Evolutionary conservation across 1,140 invertebrate genomes (phyloP).

Genomic region (Drosophila punjabiensis): DNA sequence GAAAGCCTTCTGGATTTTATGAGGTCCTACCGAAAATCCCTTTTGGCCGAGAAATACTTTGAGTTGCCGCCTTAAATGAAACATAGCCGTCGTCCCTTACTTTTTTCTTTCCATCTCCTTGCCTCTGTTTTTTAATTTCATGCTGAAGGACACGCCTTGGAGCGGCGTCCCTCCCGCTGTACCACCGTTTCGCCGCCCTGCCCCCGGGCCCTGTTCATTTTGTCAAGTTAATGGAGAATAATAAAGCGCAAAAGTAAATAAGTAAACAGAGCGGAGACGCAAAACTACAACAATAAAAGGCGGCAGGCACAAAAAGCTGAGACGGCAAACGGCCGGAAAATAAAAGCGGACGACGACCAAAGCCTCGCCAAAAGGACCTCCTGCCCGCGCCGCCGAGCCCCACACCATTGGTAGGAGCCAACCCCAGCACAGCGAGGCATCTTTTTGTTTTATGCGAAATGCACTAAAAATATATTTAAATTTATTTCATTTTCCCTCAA

Average conservation of each 20-base stretch:
- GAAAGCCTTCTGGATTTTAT: slow-evolving; percentile 30
- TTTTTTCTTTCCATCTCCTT: slow-evolving; percentile 4
- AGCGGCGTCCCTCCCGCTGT: background rate
- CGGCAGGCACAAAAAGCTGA: slow-evolving; percentile 71
- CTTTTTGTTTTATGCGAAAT: slow-evolving; percentile 83
- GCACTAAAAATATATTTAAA: slow-evolving; percentile 84
- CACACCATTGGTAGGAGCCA: slow-evolving; percentile 6
- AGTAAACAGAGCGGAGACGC: slow-evolving; percentile 70
- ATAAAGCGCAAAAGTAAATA: slow-evolving; percentile 83
- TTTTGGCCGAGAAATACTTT: slow-evolving; percentile 43
- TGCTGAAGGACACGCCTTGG: slow-evolving; percentile 42
- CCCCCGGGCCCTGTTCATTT: slow-evolving; percentile 60
- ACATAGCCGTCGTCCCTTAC: slow-evolving; percentile 27
- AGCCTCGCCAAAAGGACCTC: slow-evolving; percentile 51
- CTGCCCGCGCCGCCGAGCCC: slow-evolving; percentile 5
- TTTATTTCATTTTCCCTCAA: slow-evolving; percentile 81
- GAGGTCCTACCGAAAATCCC: slow-evolving; percentile 33
- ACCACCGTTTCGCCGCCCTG: background rate
- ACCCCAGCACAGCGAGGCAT: slow-evolving; percentile 66
- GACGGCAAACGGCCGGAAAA: slow-evolving; percentile 80
- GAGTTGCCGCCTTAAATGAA: slow-evolving; percentile 48
- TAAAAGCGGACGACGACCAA: slow-evolving; percentile 65
- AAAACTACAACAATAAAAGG: slow-evolving; percentile 82
- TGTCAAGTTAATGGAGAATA: slow-evolving; percentile 84
- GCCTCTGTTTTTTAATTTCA: slow-evolving; percentile 58